phyloP scores from a whole-genome alignment of 2,888 invertebrate species.

The Stictocephala bisonia region DNA sequence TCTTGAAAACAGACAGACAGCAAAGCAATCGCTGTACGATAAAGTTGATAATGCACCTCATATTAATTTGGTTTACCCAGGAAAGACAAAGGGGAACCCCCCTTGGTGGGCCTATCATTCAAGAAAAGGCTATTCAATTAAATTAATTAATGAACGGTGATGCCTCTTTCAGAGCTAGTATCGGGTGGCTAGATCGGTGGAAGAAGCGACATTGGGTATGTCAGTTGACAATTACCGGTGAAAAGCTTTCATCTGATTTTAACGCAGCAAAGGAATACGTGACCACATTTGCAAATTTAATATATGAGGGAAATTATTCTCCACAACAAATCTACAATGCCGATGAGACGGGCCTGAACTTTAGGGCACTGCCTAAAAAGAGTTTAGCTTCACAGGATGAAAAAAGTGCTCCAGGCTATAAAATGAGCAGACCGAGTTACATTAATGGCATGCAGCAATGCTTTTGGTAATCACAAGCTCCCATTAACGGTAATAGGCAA shows the following conservation, averaged over 20 bases:
- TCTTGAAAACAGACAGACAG: slow-evolving; percentile 8
- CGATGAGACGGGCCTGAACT: slow-evolving; percentile 58
- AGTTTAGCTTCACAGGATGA: slow-evolving; percentile 53
- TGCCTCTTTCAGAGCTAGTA: slow-evolving; percentile 54
- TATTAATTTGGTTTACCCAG: too few species aligned
- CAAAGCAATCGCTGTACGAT: slow-evolving; percentile 23
- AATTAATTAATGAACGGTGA: slow-evolving; percentile 49
- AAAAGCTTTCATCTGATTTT: slow-evolving; percentile 50
- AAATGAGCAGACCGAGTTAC: slow-evolving; percentile 58
- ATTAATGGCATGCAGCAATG: slow-evolving; percentile 57
- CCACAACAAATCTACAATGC: slow-evolving; percentile 57
- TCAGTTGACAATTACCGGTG: slow-evolving; percentile 52
- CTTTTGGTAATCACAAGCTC: slow-evolving; percentile 55
- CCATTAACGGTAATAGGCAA: neutral
- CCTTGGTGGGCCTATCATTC: slow-evolving; percentile 55
- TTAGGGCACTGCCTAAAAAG: slow-evolving; percentile 56
- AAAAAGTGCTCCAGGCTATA: slow-evolving; percentile 53
- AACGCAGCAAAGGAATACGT: slow-evolving; percentile 50
- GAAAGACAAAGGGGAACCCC: slow-evolving; percentile 47
- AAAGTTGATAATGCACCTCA: slow-evolving; percentile 48
- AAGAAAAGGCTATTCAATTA: slow-evolving; percentile 54
- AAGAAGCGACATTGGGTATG: slow-evolving; percentile 57
- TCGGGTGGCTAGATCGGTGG: slow-evolving; percentile 58
- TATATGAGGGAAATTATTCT: slow-evolving; percentile 11
- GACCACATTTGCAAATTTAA: slow-evolving; percentile 36